These are phyloP conservation scores for Silurus lanzhouensis DNA, from an alignment of 2,797 vertebrate genomes.

Conservation along the genomic window DNA sequence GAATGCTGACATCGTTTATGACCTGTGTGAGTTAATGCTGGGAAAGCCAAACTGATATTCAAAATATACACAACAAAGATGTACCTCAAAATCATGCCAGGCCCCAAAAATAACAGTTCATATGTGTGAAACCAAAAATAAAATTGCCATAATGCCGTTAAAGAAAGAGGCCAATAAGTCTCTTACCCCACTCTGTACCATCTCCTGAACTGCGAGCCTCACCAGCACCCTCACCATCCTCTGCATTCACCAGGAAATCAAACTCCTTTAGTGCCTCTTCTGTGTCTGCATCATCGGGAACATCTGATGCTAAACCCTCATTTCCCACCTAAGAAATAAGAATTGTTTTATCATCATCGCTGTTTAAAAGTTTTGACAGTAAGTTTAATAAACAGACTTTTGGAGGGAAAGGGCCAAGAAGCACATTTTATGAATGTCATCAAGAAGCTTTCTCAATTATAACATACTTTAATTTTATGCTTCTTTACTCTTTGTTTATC, in stretches of 20 bases:
- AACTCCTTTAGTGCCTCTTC: slow-evolving; percentile 98
- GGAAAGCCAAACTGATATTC: not conserved
- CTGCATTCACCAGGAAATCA: slow-evolving; percentile 97
- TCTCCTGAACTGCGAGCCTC: slow-evolving; percentile 97
- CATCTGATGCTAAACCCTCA: slow-evolving; percentile 94
- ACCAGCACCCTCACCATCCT: slow-evolving; percentile 95
- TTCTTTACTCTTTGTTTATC: slow-evolving; percentile 90
- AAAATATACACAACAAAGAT: not conserved
- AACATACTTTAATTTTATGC: slow-evolving; percentile 83
- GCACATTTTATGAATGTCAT: not conserved
- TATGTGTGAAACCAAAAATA: not conserved
- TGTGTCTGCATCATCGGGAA: slow-evolving; percentile 91
- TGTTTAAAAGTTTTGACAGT: not conserved
- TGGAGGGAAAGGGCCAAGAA: not conserved
- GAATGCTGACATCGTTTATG: slow-evolving; percentile 47
- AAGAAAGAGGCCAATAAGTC: no score
- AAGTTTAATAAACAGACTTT: not conserved
- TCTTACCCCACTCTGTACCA: slow-evolving; percentile 97
- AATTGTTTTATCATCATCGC: not conserved
- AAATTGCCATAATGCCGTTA: not conserved
- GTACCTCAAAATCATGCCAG: no score
- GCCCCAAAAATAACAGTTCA: not conserved
- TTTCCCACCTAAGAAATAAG: slow-evolving; percentile 83
- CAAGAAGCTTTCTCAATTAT: not conserved
- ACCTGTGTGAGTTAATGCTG: slow-evolving; percentile 29